These are phyloP conservation scores for Lepidocyrtinus sp. DNA, from an alignment of 2,888 invertebrate genomes.

Conservation along the genomic window DNA sequence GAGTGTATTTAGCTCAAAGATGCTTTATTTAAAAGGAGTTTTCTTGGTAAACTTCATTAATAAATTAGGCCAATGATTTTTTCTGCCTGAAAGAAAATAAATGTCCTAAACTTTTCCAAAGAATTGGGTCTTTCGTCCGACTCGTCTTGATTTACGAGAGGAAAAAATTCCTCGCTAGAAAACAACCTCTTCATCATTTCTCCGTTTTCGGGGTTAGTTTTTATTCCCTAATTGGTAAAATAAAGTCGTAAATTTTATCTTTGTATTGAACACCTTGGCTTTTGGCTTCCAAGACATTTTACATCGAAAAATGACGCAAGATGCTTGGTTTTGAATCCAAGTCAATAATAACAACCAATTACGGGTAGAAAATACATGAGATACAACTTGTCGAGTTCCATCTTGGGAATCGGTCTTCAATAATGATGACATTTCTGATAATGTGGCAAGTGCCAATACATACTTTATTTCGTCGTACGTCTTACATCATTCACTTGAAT, in stretches of 20 bases:
- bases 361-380: constrained; percentile 35
- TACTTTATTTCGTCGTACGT: neutral
- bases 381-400: constrained; percentile 31
- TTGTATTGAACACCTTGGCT: too few relatives aligned
- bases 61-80: constrained; percentile 7
- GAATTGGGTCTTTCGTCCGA: too few relatives aligned
- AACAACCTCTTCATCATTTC: too few relatives aligned
- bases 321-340: constrained; percentile 16
- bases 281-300: too few relatives aligned
- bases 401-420: constrained; percentile 13
- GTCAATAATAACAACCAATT: constrained; percentile 29
- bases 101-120: too few relatives aligned
- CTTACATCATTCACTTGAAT: neutral
- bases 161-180: too few relatives aligned
- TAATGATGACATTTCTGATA: constrained; percentile 28
- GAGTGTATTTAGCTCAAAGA: neutral
- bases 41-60: neutral
- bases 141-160: too few relatives aligned
- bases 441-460: constrained; percentile 7
- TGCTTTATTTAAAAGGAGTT: neutral
- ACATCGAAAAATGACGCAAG: too few relatives aligned
- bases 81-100: too few relatives aligned
- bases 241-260: too few relatives aligned
- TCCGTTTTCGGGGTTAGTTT: too few relatives aligned
- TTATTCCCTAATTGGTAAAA: too few relatives aligned